phyloP scores from a whole-genome alignment of 2,797 vertebrate genomes.

The Tolypeutes matacus region DNA sequence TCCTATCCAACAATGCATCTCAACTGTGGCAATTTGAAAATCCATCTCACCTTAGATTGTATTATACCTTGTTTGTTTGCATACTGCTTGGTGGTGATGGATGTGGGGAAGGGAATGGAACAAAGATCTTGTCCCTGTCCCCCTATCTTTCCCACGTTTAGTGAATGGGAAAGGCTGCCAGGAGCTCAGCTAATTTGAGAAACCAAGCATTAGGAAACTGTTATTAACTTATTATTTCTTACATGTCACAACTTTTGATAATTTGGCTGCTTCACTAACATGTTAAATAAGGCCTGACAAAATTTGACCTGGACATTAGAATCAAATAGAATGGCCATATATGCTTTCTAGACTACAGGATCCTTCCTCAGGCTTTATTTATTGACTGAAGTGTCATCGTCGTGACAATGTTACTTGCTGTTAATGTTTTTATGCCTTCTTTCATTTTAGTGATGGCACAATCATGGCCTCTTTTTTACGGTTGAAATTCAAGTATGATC shows the following conservation, averaged over 20 bases:
- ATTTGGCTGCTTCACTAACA: background rate
- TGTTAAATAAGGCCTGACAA: background rate
- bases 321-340: background rate
- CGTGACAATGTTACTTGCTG: background rate
- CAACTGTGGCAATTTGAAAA: slow-evolving; percentile 5
- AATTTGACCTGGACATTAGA: slow-evolving; percentile 9
- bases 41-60: background rate
- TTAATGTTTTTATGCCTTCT: background rate
- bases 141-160: background rate
- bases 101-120: background rate
- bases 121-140: background rate
- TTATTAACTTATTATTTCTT: background rate
- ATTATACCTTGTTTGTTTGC: background rate
- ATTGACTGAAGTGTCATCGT: background rate
- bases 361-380: background rate
- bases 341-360: background rate
- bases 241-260: slow-evolving; percentile 1
- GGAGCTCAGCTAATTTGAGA: background rate
- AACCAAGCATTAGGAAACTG: background rate
- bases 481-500: background rate
- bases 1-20: background rate
- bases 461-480: background rate
- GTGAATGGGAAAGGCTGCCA: background rate
- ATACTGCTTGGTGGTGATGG: background rate
- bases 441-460: background rate